A percentile compares a stretch with the other conserved stretches of the same genome.
These are phyloP conservation scores for Recurvirostra avosetta DNA, from an alignment of 2,113 vertebrate species.

Conservation along the genomic window DNA sequence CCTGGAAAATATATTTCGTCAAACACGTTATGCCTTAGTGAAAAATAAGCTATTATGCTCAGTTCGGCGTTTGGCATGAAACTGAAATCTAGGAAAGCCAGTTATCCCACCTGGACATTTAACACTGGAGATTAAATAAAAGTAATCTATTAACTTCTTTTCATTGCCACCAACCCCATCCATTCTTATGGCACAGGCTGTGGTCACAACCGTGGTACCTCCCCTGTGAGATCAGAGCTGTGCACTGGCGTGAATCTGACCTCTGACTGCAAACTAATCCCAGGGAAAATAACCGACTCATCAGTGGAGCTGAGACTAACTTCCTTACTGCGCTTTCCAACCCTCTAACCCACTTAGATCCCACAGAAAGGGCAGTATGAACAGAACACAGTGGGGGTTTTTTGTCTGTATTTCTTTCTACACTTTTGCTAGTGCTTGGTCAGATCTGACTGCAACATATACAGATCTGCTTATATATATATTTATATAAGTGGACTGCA, in stretches of 20 bases:
- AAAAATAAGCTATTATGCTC: neutral
- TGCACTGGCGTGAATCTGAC: neutral
- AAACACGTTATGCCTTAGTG: neutral
- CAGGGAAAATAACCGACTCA: neutral
- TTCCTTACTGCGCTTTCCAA: neutral
- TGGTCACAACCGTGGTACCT: neutral
- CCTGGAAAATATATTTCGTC: neutral
- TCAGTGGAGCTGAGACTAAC: neutral
- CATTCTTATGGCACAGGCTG: neutral
- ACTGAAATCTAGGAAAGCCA: neutral
- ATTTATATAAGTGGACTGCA: neutral
- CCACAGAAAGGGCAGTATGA: neutral
- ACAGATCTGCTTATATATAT: neutral
- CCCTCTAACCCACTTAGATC: neutral
- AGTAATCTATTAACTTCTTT: neutral
- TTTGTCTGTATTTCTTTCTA: neutral
- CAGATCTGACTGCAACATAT: neutral
- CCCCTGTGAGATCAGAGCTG: neutral
- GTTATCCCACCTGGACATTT: neutral
- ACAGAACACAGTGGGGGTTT: neutral
- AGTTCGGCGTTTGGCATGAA: neutral
- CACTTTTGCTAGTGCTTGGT: neutral
- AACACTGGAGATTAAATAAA: neutral
- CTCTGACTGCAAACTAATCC: neutral
- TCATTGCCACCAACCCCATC: neutral